These are phyloP conservation scores for Madoqua kirkii DNA, from an alignment of 2,113 vertebrate species.

Conservation along the genomic window DNA sequence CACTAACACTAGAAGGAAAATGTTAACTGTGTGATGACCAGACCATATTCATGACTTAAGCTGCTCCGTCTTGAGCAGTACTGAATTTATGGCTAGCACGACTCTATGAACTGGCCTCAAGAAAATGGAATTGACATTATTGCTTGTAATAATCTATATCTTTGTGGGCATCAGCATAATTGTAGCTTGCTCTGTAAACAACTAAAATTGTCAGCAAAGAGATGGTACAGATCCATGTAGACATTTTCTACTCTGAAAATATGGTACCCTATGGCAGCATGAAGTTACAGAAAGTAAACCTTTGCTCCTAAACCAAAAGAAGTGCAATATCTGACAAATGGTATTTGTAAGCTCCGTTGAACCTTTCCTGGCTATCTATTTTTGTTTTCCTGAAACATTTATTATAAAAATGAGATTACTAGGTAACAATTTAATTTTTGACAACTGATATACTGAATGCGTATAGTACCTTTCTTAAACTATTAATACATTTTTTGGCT, in stretches of 20 bases:
- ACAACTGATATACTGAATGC: neutral
- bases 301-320: neutral
- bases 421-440: neutral
- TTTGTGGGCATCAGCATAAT: neutral
- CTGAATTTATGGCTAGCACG: neutral
- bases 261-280: neutral
- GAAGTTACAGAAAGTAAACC: neutral
- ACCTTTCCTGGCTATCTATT: neutral
- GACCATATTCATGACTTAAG: neutral
- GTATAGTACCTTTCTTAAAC: neutral
- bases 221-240: neutral
- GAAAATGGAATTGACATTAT: neutral
- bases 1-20: neutral
- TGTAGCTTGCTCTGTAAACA: neutral
- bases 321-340: neutral
- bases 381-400: neutral
- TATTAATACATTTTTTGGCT: neutral
- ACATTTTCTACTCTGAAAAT: neutral
- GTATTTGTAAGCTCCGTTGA: neutral
- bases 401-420: neutral
- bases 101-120: neutral
- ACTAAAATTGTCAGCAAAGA: neutral
- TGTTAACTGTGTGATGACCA: neutral
- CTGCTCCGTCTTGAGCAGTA: neutral
- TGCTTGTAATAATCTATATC: neutral